Base-by-base conservation (phyloP, 92 coral and sea anemone species). In the Diadumene lineata region DNA sequence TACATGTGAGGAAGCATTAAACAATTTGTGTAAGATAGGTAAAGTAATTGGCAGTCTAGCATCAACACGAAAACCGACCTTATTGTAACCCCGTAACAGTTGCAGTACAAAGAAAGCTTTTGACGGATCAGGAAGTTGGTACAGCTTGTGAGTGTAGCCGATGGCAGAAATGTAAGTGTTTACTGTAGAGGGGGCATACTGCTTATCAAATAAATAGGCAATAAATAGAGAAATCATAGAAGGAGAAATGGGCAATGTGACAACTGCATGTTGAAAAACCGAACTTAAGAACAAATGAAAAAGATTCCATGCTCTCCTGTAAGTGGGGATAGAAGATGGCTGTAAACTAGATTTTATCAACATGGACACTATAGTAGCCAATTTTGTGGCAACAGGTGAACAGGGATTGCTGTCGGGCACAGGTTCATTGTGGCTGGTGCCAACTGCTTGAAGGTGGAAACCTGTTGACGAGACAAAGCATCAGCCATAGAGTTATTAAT, bases 341-440 rank as follows among this genome's bases (percentile, higher is more conserved):
- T 62, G 79, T 17, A 60, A 58, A 31, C 72, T 62, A 13, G 79
- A 34, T 27, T 18, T 44, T 0, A 74, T 13, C 8, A 74, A 56
- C 1, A 19, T 31, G 2, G 23, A 31, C 0, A 58, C 57, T 31
- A 74, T 55, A 17, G 2, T 50, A 15, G 22, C 88, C 72, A 84
- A 58, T 84, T 78, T 60, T 33, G 60, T 9, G 88, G 88, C 48
- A 16, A 80, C 34, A 84, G 81, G 19, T 34, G 46, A 22, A 9
- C 10, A 28, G 88, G 88, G 18, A 84, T 78, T 51, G 19, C 73
- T 23, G 79, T 60, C 33, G 84, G 76, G 29, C 32, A 64, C 26
- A 43, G 16, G 28, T 66, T 23, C 67, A 71, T 51, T 23, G 1
- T n/a, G 11, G 80, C 50, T 62, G 80, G 84, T n/a, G 88, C 88